Conservation (phyloP, 1,140 invertebrate species). For the Zaprionus kolodkinae region DNA sequence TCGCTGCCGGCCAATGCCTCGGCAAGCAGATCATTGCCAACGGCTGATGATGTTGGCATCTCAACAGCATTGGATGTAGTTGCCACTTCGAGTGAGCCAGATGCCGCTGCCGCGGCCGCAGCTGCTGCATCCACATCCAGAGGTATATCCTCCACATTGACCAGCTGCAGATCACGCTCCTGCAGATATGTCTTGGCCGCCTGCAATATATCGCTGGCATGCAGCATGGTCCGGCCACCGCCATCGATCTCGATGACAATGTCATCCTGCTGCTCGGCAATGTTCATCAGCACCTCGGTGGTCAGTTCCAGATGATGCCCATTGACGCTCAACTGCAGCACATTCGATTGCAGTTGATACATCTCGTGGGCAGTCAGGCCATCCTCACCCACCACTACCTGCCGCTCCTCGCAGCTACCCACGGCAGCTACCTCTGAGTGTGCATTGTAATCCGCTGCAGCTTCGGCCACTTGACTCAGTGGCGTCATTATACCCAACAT, state of each 20-base stretch:
- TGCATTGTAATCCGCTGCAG: background rate
- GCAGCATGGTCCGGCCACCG: slow-evolving; percentile 41
- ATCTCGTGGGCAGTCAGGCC: slow-evolving; percentile 35
- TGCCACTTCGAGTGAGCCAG: background rate
- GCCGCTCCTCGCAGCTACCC: background rate
- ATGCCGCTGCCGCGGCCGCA: background rate
- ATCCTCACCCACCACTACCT: background rate
- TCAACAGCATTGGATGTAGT: background rate
- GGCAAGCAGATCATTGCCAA: slow-evolving; percentile 88
- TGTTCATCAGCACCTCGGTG: slow-evolving; percentile 62
- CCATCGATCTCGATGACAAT: slow-evolving; percentile 38
- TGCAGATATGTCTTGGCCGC: slow-evolving; percentile 69
- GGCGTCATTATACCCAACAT: slow-evolving; percentile 54
- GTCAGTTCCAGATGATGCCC: slow-evolving; percentile 63
- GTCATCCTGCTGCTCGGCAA: slow-evolving; percentile 66
- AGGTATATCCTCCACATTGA: slow-evolving; percentile 57
- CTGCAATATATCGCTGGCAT: slow-evolving; percentile 56
- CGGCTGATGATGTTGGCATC: background rate
- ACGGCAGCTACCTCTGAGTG: too few relatives aligned
- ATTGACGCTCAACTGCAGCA: slow-evolving; percentile 57
- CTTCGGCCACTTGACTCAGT: slow-evolving; percentile 52
- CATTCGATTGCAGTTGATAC: slow-evolving; percentile 44
- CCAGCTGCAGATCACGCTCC: slow-evolving; percentile 65
- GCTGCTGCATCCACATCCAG: slow-evolving; percentile 31
- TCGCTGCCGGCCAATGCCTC: slow-evolving; percentile 86